A percentile compares a stretch with the other conserved stretches of the same genome.
Evolutionary conservation across 2,113 vertebrate species (phyloP).

Genomic region (Sprattus sprattus): DNA sequence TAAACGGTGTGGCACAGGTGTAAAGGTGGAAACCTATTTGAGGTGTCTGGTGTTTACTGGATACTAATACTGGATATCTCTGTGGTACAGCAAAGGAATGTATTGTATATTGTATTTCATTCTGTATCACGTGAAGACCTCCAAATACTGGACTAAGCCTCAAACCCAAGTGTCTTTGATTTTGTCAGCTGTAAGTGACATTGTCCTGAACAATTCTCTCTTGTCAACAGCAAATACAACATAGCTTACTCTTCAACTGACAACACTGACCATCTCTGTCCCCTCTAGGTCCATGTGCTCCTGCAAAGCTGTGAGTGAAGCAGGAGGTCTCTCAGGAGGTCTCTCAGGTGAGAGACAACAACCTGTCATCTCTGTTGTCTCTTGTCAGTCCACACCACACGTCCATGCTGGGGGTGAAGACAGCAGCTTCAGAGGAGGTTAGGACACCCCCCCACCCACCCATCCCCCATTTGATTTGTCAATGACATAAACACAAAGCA

Average conservation of each 20-base stretch:
- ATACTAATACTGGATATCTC: neutral
- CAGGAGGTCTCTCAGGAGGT: conserved; percentile 10
- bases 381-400: neutral
- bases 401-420: conserved; percentile 36
- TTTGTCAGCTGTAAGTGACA: neutral
- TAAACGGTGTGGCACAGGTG: too few relatives aligned
- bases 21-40: neutral
- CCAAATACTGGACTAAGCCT: neutral
- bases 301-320: conserved; percentile 23
- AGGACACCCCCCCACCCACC: neutral
- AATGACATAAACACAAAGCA: neutral
- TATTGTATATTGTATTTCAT: neutral
- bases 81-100: neutral
- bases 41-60: neutral
- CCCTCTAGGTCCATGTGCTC: neutral
- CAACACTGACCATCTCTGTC: neutral
- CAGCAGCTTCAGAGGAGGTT: conserved; percentile 50
- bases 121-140: neutral
- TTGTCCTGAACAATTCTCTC: neutral
- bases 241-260: neutral
- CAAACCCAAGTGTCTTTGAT: neutral
- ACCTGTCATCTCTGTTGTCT: conserved; percentile 35
- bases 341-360: conserved; percentile 35
- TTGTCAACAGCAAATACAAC: neutral
- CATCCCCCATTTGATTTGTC: neutral